Evolutionary conservation across 2,888 invertebrate genomes (phyloP).

Genomic region (Agonopterix alstromeriana): DNA sequence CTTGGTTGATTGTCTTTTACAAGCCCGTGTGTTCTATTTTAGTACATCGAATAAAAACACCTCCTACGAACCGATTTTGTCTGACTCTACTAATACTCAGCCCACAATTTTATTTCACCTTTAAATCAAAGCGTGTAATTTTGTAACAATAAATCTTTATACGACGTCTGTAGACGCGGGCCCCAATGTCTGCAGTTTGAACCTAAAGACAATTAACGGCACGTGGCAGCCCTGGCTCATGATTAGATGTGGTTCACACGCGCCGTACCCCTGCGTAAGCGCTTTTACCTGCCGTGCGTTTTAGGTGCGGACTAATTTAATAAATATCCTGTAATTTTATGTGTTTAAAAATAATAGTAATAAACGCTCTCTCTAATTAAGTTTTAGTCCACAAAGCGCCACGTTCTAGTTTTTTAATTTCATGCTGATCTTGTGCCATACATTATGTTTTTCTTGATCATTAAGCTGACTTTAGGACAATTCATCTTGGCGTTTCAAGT

Average conservation of each 20-base stretch:
- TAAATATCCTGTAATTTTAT: too few species aligned
- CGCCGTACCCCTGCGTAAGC: neutral
- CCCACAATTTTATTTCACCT: conserved; percentile 2
- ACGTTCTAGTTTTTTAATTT: too few species aligned
- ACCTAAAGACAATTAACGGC: conserved; percentile 53
- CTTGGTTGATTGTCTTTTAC: too few species aligned
- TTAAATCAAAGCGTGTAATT: conserved; percentile 47
- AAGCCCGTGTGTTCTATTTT: too few species aligned
- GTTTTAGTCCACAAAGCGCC: too few species aligned
- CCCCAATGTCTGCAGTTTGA: conserved; percentile 22
- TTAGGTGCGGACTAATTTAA: too few species aligned
- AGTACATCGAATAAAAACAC: neutral
- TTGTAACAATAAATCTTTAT: conserved; percentile 38
- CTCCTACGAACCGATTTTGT: neutral
- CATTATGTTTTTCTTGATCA: too few species aligned
- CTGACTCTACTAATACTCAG: neutral
- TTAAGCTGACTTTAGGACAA: neutral
- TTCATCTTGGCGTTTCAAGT: neutral
- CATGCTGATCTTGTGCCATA: too few species aligned
- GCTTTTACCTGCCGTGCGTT: too few species aligned
- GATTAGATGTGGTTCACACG: conserved; percentile 3
- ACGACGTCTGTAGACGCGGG: conserved; percentile 7
- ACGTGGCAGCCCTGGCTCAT: conserved; percentile 35
- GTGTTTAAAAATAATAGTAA: too few species aligned
- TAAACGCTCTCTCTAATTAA: too few species aligned